Conservation (phyloP, 2,797 vertebrate species). For the Choloepus didactylus region DNA sequence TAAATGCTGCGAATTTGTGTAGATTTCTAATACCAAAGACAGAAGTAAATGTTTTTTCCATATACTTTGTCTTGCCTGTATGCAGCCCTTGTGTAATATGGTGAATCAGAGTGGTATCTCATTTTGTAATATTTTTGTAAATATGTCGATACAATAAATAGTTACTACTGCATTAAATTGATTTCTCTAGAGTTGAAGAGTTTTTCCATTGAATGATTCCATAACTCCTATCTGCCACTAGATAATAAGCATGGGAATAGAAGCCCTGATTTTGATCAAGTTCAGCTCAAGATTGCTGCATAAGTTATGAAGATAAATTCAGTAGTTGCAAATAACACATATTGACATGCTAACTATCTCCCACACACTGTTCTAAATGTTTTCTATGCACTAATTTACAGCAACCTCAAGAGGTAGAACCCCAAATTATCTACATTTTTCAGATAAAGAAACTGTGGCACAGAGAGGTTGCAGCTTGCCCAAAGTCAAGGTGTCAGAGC, state of each 20-base stretch:
- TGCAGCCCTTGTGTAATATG: conserved; percentile 80
- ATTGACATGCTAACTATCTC: not conserved
- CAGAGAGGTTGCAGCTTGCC: not conserved
- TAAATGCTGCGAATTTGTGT: conserved; percentile 83
- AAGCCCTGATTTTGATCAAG: not conserved
- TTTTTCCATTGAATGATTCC: conserved; percentile 19
- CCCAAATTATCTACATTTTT: not conserved
- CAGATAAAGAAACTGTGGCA: not conserved
- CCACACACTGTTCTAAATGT: not conserved
- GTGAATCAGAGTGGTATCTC: conserved; percentile 81
- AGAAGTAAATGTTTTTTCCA: conserved; percentile 79
- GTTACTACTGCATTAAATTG: conserved; percentile 83
- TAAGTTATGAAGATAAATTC: not conserved
- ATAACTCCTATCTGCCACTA: not conserved
- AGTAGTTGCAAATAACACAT: not conserved
- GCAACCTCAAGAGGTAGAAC: not conserved
- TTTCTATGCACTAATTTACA: not conserved
- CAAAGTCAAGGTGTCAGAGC: not conserved
- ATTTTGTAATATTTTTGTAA: conserved; percentile 90
- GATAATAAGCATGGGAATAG: not conserved
- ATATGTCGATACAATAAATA: conserved; percentile 91
- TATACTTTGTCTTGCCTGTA: conserved; percentile 83
- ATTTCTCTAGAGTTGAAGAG: conserved; percentile 37
- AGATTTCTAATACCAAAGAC: conserved; percentile 89
- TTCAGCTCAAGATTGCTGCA: not conserved